A percentile compares a stretch with the other conserved stretches of the same genome.
phyloP scores from a whole-genome alignment of 2,888 invertebrate genomes.

The Hyposoter dolosus region DNA sequence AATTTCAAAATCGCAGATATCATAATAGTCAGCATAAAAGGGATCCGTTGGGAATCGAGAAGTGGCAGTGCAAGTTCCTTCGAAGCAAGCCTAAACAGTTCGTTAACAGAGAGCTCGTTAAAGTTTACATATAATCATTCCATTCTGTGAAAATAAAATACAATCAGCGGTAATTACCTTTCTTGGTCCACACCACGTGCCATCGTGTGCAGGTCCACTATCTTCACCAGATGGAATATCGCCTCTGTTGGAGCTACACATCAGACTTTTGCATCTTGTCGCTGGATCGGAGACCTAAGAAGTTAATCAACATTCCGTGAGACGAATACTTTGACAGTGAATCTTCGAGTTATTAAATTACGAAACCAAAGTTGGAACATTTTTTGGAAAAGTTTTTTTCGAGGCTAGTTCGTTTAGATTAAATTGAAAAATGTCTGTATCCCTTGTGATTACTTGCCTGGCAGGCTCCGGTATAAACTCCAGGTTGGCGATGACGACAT shows the following conservation, averaged over 20 bases:
- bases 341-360: too few relatives aligned
- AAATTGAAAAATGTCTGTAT: not conserved
- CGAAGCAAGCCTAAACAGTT: constrained; percentile 13
- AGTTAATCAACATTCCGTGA: not conserved
- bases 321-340: too few relatives aligned
- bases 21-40: not conserved
- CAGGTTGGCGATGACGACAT: not conserved
- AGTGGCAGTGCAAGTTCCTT: not conserved
- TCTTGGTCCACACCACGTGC: constrained; percentile 35
- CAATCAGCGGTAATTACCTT: constrained; percentile 1
- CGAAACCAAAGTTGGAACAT: too few relatives aligned
- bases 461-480: not conserved
- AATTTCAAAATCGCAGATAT: not conserved
- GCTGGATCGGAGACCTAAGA: not conserved
- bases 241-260: constrained; percentile 5
- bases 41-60: not conserved
- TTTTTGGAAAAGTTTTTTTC: not conserved
- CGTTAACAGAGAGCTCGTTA: not conserved
- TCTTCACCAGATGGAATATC: constrained; percentile 14
- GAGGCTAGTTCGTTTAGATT: not conserved
- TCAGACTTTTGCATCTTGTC: not conserved
- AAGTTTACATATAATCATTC: not conserved
- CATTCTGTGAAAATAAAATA: not conserved
- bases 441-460: not conserved
- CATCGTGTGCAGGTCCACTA: constrained; percentile 30